Percentiles rank a stretch among this genome's conserved stretches.
Evolutionary conservation across 2,888 invertebrate species (phyloP).

Genomic region (Eulithis prunata): DNA sequence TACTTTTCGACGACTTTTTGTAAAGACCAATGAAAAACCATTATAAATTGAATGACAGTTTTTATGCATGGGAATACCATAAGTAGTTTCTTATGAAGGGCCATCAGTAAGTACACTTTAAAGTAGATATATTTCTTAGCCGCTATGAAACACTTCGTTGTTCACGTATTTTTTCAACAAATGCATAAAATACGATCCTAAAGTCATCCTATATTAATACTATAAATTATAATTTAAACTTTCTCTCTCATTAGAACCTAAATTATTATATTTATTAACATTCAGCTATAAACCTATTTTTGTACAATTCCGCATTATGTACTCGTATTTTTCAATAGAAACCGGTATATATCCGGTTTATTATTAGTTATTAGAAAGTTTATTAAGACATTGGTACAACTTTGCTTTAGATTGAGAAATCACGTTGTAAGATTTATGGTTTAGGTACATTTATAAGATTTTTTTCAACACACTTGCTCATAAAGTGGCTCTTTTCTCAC

Average conservation of each 20-base stretch:
- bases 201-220: constrained; percentile 9
- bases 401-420: neutral
- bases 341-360: constrained; percentile 11
- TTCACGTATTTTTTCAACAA: constrained; percentile 35
- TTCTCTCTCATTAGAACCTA: neutral
- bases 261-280: constrained; percentile 10
- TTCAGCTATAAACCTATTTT: constrained; percentile 26
- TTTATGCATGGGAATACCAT: neutral
- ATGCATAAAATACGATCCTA: constrained; percentile 28
- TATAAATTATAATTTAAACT: neutral
- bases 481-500: too few relatives aligned
- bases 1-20: too few relatives aligned
- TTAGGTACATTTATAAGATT: too few relatives aligned
- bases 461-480: too few relatives aligned
- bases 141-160: constrained; percentile 24
- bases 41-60: too few relatives aligned
- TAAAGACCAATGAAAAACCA: too few relatives aligned
- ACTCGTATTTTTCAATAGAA: constrained; percentile 14
- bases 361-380: neutral
- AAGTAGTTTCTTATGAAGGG: neutral
- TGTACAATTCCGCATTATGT: constrained; percentile 31
- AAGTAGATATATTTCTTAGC: constrained; percentile 1
- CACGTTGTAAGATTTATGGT: too few relatives aligned
- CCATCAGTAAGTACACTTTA: neutral
- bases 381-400: neutral